These are phyloP conservation scores for Xenus cinereus DNA, from an alignment of 2,113 vertebrate genomes.

Conservation along the genomic window DNA sequence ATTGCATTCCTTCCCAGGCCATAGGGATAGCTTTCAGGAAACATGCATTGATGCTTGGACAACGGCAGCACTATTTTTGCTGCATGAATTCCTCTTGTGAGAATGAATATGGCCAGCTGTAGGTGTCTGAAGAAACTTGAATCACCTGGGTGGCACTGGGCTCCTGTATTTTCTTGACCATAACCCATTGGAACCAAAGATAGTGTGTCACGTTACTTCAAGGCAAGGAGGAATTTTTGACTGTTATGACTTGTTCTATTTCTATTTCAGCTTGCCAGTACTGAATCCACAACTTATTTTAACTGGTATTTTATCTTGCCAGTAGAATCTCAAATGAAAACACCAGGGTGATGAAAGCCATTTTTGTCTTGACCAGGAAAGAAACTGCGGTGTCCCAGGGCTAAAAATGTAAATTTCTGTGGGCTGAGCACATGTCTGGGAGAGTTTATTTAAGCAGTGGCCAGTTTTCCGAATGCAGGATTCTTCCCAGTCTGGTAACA, in stretches of 20 bases:
- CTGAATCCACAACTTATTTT: not conserved
- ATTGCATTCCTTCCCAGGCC: not conserved
- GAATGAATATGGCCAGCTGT: not conserved
- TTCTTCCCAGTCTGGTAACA: not conserved
- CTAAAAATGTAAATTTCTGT: conserved; percentile 40
- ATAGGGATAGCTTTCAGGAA: not conserved
- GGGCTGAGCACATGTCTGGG: conserved; percentile 14
- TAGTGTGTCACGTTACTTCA: not conserved
- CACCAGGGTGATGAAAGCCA: not conserved
- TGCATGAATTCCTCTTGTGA: not conserved
- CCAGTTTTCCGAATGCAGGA: not conserved
- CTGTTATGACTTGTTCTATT: not conserved
- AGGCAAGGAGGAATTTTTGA: not conserved
- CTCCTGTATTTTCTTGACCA: not conserved
- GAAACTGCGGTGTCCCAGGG: not conserved
- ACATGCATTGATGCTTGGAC: not conserved
- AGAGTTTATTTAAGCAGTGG: not conserved
- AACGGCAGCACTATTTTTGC: not conserved
- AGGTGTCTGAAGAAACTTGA: not conserved
- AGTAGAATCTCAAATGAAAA: not conserved
- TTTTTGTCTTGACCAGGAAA: not conserved
- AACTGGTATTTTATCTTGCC: not conserved
- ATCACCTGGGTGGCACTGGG: not conserved
- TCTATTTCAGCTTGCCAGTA: not conserved
- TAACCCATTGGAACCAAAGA: not conserved